Evolutionary conservation across 2,888 invertebrate species (phyloP).

Genomic region (Synanthedon andrenaeformis): DNA sequence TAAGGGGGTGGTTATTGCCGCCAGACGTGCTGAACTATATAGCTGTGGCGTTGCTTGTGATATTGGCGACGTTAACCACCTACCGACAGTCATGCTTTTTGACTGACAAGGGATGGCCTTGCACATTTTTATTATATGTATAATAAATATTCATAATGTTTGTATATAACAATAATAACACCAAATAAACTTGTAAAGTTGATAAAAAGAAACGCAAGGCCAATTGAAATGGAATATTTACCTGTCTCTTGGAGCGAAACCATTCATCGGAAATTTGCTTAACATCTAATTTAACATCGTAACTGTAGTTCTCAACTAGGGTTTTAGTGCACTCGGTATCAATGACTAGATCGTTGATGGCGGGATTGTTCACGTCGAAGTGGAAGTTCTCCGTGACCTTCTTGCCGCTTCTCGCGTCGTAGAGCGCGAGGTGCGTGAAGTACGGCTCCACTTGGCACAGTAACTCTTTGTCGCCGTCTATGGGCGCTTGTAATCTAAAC

Average conservation of each 20-base stretch:
- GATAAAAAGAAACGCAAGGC: no score
- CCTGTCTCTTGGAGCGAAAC: conserved; percentile 76
- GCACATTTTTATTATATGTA: no score
- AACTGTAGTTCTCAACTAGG: conserved; percentile 64
- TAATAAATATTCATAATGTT: no score
- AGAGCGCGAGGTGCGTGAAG: conserved; percentile 88
- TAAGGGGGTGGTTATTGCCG: no score
- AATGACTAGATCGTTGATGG: conserved; percentile 72
- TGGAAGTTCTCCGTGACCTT: conserved; percentile 95
- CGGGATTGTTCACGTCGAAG: conserved; percentile 85
- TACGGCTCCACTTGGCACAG: conserved; percentile 93
- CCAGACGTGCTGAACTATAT: no score
- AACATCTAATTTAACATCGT: conserved; percentile 72
- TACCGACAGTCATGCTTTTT: no score
- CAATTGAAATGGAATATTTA: conserved; percentile 15
- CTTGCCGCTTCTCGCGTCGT: conserved; percentile 87
- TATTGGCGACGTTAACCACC: no score
- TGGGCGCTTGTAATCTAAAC: conserved; percentile 85
- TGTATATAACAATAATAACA: no score
- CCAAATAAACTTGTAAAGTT: no score
- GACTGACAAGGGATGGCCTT: no score
- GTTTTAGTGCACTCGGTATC: conserved; percentile 58
- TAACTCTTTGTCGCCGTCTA: conserved; percentile 80
- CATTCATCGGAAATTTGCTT: conserved; percentile 81
- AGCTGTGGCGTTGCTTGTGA: no score